A percentile compares a stretch with the other conserved stretches of the same genome.
These are phyloP conservation scores for Cyphomyrmex costatus DNA, from an alignment of 1,140 invertebrate genomes.

Conservation along the genomic window DNA sequence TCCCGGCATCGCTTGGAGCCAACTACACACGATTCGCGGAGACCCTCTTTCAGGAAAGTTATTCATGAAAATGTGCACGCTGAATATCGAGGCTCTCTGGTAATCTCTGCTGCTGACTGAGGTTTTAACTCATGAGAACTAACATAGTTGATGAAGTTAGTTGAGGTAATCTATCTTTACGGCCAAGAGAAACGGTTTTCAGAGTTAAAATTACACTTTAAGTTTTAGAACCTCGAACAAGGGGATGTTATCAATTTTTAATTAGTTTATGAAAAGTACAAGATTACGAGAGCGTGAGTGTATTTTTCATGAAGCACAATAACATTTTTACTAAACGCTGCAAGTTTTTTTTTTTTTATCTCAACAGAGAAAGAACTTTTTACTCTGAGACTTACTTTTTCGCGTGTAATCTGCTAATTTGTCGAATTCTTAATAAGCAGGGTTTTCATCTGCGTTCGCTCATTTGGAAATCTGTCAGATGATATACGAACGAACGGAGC, in stretches of 20 bases:
- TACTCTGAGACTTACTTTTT: neutral
- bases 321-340: neutral
- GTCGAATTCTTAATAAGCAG: conserved; percentile 32
- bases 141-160: neutral
- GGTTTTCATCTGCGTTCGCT: conserved; percentile 2
- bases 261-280: neutral
- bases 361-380: conserved; percentile 3
- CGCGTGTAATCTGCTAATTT: conserved; percentile 9
- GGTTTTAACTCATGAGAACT: neutral
- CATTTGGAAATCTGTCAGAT: conserved; percentile 18
- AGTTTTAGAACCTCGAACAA: neutral
- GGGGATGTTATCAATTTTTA: neutral
- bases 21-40: neutral
- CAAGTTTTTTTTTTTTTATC: conserved; percentile 1
- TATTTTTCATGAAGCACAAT: neutral
- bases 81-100: neutral
- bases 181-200: neutral
- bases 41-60: neutral
- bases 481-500: neutral
- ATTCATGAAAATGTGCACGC: neutral
- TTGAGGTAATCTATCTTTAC: conserved; percentile 6
- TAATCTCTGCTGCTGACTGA: neutral
- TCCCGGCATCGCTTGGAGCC: neutral
- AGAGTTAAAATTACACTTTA: neutral
- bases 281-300: neutral